Base-by-base conservation (phyloP, 30 jellyfish, hydroid and myxozoan species). In the Chrysaora quinquecirrha region DNA sequence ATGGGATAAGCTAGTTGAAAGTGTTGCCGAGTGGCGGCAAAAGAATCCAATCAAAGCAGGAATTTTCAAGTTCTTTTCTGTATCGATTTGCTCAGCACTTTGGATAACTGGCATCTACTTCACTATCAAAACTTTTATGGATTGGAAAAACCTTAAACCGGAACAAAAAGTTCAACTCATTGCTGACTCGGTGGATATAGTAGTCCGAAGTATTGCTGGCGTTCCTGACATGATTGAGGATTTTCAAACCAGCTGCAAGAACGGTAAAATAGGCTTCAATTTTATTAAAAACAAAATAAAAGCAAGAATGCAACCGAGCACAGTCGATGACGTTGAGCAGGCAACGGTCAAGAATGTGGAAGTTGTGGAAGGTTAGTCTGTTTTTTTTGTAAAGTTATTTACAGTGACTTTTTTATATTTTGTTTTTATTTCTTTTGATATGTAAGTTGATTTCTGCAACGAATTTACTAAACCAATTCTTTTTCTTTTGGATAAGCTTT, bases 111-210 rank as follows among this genome's bases (percentile, higher is more conserved):
- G 91, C 64, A 48, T 81, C 34, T 68, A 49, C 38, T 81, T 56
- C 70, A 81, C 85, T 20, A 21, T 71, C 33, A 56, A 81, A 52
- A 71, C 78, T 3, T 81, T 81, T 50, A 81, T 81, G 91, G 38
- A 81, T 10, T 81, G 91, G 91, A 54, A 81, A 6, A 33, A 32
- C 52, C 61, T 81, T 38, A 33, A 27, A 2, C 71, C 79, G 23
- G 85, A 81, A 29, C 84, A 81, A 49, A 81, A 81, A 30, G 91
- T 56, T 20, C 14, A 28, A 3, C 67, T 81, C 78, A 60, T 81
- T 34, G 70, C 70, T 1, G 85, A 81, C 33, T 25, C 77, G 6
- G 91, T 68, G 29, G 49, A 30, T 30, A 56, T 81, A 32, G 68
- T 71, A 1, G 64, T 66, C 9, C 24, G 58, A 4, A 66, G 38